These are phyloP conservation scores for Orthonychiurus folsomi DNA, from an alignment of 2,888 invertebrate species.

Conservation along the genomic window DNA sequence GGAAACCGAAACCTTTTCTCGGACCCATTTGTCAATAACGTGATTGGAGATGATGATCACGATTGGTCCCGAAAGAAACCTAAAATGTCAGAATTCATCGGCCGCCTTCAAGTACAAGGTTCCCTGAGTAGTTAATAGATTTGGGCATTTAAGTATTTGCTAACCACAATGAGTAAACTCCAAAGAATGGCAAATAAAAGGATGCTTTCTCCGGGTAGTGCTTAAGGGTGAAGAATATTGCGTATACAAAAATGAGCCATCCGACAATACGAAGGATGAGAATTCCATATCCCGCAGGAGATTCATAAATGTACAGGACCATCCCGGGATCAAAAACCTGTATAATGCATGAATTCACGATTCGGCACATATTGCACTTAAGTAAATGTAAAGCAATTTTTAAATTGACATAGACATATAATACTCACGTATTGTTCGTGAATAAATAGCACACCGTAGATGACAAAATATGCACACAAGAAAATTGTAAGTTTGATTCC, in stretches of 20 bases:
- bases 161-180: slow-evolving; percentile 72
- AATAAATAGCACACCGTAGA: slow-evolving; percentile 65
- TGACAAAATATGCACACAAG: slow-evolving; percentile 63
- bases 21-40: slow-evolving; percentile 69
- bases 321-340: slow-evolving; percentile 83
- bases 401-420: neutral
- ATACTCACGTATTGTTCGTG: slow-evolving; percentile 63
- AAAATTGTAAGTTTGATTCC: slow-evolving; percentile 69
- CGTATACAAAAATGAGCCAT: slow-evolving; percentile 70
- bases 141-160: slow-evolving; percentile 30
- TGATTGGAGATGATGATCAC: slow-evolving; percentile 68
- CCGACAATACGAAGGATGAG: slow-evolving; percentile 64
- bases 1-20: slow-evolving; percentile 64
- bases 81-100: too few relatives aligned
- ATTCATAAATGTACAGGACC: slow-evolving; percentile 82
- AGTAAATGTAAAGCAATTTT: too few relatives aligned
- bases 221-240: slow-evolving; percentile 63
- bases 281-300: slow-evolving; percentile 76
- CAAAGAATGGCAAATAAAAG: slow-evolving; percentile 75
- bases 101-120: too few relatives aligned
- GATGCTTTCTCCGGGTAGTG: slow-evolving; percentile 72
- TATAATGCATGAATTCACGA: slow-evolving; percentile 28
- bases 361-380: too few relatives aligned
- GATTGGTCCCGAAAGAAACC: slow-evolving; percentile 72
- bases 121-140: neutral